phyloP scores from a whole-genome alignment of 1,140 invertebrate species.

The Zophobas atratus region DNA sequence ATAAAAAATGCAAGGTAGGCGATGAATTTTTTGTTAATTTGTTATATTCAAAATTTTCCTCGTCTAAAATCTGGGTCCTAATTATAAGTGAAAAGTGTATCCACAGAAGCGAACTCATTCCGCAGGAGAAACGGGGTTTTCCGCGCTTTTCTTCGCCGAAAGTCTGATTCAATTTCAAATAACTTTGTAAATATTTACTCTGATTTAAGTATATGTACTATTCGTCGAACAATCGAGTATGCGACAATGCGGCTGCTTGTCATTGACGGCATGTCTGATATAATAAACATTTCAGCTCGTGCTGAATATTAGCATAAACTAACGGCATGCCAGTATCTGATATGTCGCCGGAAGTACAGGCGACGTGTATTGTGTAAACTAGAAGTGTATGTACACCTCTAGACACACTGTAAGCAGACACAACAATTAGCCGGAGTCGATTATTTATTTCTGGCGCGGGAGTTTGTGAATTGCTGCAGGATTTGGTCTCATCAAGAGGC shows the following conservation, averaged over 20 bases:
- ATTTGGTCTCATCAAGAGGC: background rate
- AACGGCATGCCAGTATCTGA: constrained; percentile 39
- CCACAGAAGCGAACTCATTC: too few species aligned
- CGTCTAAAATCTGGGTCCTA: too few species aligned
- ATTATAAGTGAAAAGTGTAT: too few species aligned
- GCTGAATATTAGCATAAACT: constrained; percentile 43
- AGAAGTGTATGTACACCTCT: constrained; percentile 24
- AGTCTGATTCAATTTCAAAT: too few species aligned
- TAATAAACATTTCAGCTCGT: constrained; percentile 34
- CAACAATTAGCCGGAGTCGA: constrained; percentile 25
- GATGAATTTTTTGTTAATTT: too few species aligned
- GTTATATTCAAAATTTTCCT: too few species aligned
- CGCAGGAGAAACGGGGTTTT: too few species aligned
- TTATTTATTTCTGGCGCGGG: constrained; percentile 13
- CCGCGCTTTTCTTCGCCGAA: too few species aligned
- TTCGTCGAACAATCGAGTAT: constrained; percentile 22
- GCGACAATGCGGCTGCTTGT: constrained; percentile 26
- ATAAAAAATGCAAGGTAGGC: too few species aligned
- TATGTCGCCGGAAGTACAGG: constrained; percentile 30
- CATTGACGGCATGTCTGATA: constrained; percentile 32
- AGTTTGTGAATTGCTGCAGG: background rate
- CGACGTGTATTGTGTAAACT: constrained; percentile 41
- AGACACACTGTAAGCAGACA: constrained; percentile 29
- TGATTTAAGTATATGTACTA: constrained; percentile 4
- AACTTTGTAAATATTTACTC: background rate